Percentiles rank a stretch among this genome's conserved stretches.
These are phyloP conservation scores for Alcis repandata DNA, from an alignment of 2,888 invertebrate species.

Conservation along the genomic window DNA sequence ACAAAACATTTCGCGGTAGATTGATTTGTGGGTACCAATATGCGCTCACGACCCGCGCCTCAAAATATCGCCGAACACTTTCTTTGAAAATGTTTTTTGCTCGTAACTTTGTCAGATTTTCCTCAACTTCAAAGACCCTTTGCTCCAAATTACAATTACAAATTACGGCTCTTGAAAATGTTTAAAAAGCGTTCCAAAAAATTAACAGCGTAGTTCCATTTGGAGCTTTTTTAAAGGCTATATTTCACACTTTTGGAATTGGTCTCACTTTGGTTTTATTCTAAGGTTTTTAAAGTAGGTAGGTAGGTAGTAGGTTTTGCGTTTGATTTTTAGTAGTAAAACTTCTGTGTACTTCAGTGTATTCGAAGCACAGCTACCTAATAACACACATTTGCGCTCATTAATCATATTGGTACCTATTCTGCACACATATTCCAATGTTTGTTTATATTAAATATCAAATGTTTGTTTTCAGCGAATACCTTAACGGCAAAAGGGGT, in stretches of 20 bases:
- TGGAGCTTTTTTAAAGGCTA: conserved; percentile 40
- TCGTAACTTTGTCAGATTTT: conserved; percentile 50
- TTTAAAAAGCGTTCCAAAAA: conserved; percentile 49
- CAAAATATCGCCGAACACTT: conserved; percentile 44
- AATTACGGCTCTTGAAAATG: conserved; percentile 49
- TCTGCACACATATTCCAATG: no score
- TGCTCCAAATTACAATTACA: conserved; percentile 52
- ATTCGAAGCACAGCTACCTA: no score
- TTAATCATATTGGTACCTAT: no score
- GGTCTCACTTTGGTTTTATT: conserved; percentile 3
- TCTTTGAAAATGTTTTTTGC: conserved; percentile 47
- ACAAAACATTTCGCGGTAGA: conserved; percentile 31
- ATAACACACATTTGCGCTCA: no score
- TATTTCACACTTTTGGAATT: conserved; percentile 20
- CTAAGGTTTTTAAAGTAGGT: background rate
- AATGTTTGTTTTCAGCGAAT: no score
- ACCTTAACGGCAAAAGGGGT: no score
- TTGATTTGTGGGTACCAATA: conserved; percentile 39
- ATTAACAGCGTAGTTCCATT: conserved; percentile 50
- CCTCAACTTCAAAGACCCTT: conserved; percentile 51
- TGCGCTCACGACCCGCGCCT: conserved; percentile 34
- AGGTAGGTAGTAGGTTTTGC: background rate
- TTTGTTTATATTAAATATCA: no score
- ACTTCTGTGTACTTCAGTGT: no score
- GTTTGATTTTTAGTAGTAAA: no score